Percentiles rank a stretch among this genome's conserved stretches.
These are phyloP conservation scores for Plebejus anna DNA, from an alignment of 2,888 invertebrate genomes.

Conservation along the genomic window DNA sequence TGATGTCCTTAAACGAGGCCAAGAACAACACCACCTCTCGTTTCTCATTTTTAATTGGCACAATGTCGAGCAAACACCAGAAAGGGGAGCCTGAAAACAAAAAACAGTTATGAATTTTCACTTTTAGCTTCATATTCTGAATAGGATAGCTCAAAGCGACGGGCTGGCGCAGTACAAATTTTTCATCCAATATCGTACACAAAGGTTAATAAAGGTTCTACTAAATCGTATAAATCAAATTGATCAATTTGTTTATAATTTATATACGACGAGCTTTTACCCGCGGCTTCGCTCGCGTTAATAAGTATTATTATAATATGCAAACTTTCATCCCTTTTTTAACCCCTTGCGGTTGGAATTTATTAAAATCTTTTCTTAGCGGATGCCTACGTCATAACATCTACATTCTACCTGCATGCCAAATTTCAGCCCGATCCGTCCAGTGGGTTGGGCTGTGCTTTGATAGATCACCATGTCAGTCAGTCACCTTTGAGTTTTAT, in stretches of 20 bases:
- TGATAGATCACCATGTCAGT: no score
- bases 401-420: no score
- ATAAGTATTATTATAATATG: no score
- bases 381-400: no score
- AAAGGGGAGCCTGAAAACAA: constrained; percentile 88
- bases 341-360: no score
- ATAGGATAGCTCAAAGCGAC: not conserved
- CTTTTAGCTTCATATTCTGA: not conserved
- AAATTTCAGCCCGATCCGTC: no score
- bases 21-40: constrained; percentile 97
- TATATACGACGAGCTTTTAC: no score
- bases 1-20: constrained; percentile 98
- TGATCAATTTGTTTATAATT: not conserved
- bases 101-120: not conserved
- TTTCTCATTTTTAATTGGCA: constrained; percentile 99
- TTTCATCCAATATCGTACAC: not conserved
- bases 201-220: not conserved
- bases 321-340: no score
- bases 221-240: not conserved
- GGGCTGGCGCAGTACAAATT: not conserved
- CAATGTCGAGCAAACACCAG: constrained; percentile 97
- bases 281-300: no score
- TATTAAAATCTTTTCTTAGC: no score
- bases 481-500: no score
- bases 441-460: no score